Conservation (phyloP, 2,888 invertebrate species). For the Eupithecia inturbata region DNA sequence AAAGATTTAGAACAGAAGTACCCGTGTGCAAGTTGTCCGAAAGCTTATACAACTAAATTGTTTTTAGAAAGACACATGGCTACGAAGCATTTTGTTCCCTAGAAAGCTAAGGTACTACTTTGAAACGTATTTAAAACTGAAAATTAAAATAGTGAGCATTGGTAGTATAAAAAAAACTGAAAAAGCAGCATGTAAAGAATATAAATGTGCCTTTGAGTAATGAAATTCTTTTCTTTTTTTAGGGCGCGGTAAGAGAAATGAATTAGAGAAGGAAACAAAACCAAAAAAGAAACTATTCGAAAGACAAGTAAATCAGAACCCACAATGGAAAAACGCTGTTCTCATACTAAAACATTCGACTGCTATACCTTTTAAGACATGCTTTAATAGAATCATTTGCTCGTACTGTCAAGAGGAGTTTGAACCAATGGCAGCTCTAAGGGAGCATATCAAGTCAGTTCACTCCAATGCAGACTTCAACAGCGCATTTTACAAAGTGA, state of each 20-base stretch:
- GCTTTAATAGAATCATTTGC: slow-evolving; percentile 77
- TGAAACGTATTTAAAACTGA: slow-evolving; percentile 11
- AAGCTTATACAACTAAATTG: slow-evolving; percentile 81
- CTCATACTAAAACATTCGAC: slow-evolving; percentile 73
- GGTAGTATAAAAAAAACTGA: slow-evolving; percentile 29
- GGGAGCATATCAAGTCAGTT: slow-evolving; percentile 68
- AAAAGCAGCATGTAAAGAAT: slow-evolving; percentile 41
- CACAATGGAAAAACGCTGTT: slow-evolving; percentile 78
- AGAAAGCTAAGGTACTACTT: slow-evolving; percentile 38
- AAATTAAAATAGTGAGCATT: slow-evolving; percentile 19
- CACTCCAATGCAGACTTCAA: slow-evolving; percentile 73
- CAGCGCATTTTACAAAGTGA: slow-evolving; percentile 78
- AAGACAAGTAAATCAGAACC: slow-evolving; percentile 79
- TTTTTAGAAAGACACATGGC: slow-evolving; percentile 83
- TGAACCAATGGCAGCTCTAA: slow-evolving; percentile 70
- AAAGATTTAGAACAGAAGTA: slow-evolving; percentile 76
- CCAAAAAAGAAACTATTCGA: slow-evolving; percentile 80
- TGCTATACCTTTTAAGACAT: slow-evolving; percentile 77
- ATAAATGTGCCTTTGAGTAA: slow-evolving; percentile 59
- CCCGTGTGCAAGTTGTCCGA: slow-evolving; percentile 79
- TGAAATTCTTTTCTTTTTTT: slow-evolving; percentile 79
- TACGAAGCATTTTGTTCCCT: slow-evolving; percentile 79
- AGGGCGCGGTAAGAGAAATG: slow-evolving; percentile 75
- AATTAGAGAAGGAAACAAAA: slow-evolving; percentile 71
- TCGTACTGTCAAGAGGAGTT: slow-evolving; percentile 79